Percentiles rank a stretch among this genome's conserved stretches.
Conservation (phyloP, 2,113 vertebrate species). For the Lasiurus cinereus region DNA sequence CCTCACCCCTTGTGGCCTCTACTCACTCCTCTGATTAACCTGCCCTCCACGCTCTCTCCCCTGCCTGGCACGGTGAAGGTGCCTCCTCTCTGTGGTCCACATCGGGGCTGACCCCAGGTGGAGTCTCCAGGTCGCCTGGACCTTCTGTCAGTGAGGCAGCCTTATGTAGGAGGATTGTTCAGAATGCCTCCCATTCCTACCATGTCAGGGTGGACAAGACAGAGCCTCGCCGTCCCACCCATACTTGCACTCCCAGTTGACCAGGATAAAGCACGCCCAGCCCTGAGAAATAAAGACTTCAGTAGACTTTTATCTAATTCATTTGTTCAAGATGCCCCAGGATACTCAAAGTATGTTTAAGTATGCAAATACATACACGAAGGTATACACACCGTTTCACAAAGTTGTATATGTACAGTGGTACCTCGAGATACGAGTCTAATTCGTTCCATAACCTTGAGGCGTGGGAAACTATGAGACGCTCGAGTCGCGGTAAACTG, state of each 20-base stretch:
- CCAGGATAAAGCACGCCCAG: not conserved
- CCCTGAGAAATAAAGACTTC: slow-evolving; percentile 1
- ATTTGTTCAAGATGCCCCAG: slow-evolving; percentile 29
- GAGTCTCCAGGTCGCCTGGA: not conserved
- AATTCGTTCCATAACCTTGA: too few relatives aligned
- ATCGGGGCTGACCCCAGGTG: not conserved
- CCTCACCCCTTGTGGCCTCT: accelerated
- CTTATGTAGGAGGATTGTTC: not conserved
- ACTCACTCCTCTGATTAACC: too few relatives aligned
- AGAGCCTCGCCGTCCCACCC: not conserved
- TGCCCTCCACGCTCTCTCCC: too few relatives aligned
- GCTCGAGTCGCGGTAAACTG: too few relatives aligned
- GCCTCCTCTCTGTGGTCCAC: not conserved
- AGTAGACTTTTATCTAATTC: not conserved
- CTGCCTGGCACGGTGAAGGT: not conserved
- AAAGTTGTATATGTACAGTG: not conserved
- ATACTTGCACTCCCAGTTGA: not conserved
- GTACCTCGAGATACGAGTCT: too few relatives aligned
- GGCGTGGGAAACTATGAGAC: too few relatives aligned
- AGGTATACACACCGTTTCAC: not conserved
- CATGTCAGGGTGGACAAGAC: not conserved
- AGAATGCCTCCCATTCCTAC: not conserved
- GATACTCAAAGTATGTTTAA: not conserved
- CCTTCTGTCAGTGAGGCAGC: not conserved
- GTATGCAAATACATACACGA: not conserved